These are phyloP conservation scores for Harpalus rubripes DNA, from an alignment of 2,888 invertebrate genomes.

Conservation along the genomic window DNA sequence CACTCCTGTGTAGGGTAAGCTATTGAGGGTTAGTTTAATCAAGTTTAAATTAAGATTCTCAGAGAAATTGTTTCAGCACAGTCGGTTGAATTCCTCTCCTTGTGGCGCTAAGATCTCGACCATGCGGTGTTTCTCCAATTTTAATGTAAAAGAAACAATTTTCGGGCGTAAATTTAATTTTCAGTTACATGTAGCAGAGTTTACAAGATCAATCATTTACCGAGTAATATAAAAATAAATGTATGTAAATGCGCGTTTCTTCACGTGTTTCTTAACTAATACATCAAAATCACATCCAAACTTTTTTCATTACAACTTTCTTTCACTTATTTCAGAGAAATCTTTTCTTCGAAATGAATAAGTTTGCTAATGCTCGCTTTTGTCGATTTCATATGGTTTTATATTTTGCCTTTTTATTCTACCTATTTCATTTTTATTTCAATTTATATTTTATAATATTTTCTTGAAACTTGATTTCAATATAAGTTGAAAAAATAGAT, in stretches of 20 bases:
- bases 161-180: conserved; percentile 39
- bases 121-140: background rate
- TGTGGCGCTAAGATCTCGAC: background rate
- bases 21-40: conserved; percentile 35
- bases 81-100: background rate
- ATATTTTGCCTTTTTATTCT: conserved; percentile 8
- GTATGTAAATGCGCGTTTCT: conserved; percentile 45
- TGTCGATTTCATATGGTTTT: conserved; percentile 41
- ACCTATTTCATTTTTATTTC: conserved; percentile 16
- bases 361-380: conserved; percentile 51
- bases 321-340: conserved; percentile 40
- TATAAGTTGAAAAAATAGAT: too few species aligned
- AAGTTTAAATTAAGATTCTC: conserved; percentile 50
- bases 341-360: conserved; percentile 49
- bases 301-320: conserved; percentile 62
- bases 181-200: conserved; percentile 22
- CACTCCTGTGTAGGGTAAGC: conserved; percentile 18
- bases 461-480: too few species aligned
- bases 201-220: conserved; percentile 40
- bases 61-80: conserved; percentile 29
- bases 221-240: conserved; percentile 39
- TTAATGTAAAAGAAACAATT: conserved; percentile 37
- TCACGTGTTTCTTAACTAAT: conserved; percentile 53
- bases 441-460: background rate
- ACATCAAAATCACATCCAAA: conserved; percentile 54